Base-by-base conservation (phyloP, 2,113 vertebrate species). In the Chroicocephalus ridibundus region DNA sequence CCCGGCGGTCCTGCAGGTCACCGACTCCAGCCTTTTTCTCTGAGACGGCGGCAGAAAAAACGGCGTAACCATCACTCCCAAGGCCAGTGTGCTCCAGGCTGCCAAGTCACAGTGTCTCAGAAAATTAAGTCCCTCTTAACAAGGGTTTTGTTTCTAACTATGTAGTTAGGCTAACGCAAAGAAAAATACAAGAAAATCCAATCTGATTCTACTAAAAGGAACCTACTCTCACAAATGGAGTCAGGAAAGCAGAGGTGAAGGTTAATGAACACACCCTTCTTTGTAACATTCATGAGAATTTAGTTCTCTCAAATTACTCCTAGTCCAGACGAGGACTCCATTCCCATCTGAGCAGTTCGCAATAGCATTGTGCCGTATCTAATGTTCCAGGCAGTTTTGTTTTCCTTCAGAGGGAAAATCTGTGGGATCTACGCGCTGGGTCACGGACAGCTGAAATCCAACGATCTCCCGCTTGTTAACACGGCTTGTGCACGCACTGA, bases 151-250 rank as follows among this genome's bases (percentile, higher is more conserved):
- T 52, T 87, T 83, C 47, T 76, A 76, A 69, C 58, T 77, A 29
- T 40, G 38, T 34, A 38, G 54, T 69, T 65, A 82, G 47, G 81
- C 15, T 86, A 95, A 90, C 34, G 71, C 66, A 81, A 95, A 91
- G 77, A 82, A 47, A 54, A 95, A 87, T 66, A 75, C 31, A 88
- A 85, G 75, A 80, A 91, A 83, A 77, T 1, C 18, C 13, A 58
- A 69, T 74, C 60, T 44, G 81, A 66, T 95, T 88, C 87, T 93
- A 82, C 89, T 66, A 55, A 91, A 91, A 94, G 82, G 71, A 91
- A 80, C 62, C 74, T 65, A 72, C 32, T 86, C 32, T 91, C 78
- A 69, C 38, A 82, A 52, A 58, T 1, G 20, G 81, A 86, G 36
- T 42, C 58, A 61, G 89, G 68, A 95, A 77, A 47, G 74, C 66